Conservation (phyloP, 2,888 invertebrate species). For the Tipula helvola region DNA sequence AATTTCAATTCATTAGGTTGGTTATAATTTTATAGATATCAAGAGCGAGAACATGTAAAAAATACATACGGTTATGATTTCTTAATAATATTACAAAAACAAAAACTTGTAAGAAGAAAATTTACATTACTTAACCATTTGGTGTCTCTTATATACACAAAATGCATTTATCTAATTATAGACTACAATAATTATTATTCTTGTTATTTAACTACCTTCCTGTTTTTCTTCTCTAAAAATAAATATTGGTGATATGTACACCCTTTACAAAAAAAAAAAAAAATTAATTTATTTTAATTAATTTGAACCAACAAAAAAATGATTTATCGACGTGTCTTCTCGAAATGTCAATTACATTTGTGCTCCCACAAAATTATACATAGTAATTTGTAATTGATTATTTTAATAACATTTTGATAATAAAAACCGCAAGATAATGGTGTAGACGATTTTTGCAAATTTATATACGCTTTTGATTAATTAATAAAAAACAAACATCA, state of each 20-base stretch:
- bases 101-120: neutral
- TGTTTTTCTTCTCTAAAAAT: neutral
- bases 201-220: neutral
- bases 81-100: neutral
- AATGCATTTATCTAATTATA: neutral
- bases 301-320: neutral
- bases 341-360: neutral
- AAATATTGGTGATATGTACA: neutral
- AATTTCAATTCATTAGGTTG: neutral
- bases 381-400: neutral
- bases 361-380: neutral
- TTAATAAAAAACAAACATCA: neutral
- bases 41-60: neutral
- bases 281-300: neutral
- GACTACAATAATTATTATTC: neutral
- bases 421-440: neutral
- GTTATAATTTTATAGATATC: neutral
- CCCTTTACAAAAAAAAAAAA: neutral
- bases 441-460: neutral
- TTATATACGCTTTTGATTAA: neutral
- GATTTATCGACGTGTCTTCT: neutral
- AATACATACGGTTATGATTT: neutral
- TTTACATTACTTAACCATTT: neutral
- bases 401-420: neutral
- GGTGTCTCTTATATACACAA: neutral